Base-by-base conservation (phyloP, 1,140 invertebrate species). In the Drosophila parabipectinata region DNA sequence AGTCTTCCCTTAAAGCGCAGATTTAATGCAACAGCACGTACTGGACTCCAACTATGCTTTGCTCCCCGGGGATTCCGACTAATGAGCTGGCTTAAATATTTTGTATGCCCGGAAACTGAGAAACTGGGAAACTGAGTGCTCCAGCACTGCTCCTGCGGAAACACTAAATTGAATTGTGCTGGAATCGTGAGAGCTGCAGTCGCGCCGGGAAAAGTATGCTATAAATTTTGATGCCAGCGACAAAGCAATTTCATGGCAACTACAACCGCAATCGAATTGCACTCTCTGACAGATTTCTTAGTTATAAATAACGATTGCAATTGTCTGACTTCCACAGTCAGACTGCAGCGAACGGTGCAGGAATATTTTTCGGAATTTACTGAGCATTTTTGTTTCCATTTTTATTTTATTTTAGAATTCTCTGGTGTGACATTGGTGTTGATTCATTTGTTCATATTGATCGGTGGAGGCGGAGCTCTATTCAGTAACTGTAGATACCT, bases 1-100 rank as follows among this genome's bases (percentile, higher is more conserved):
- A 56, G 61, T 48, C 45, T 59, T 12, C 63, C 61, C 59, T 72
- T 77, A 66, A 82, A 78, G 71, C 63, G 12, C 30, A 56, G 64
- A 60, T 57, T 77, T 69, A 61, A 56, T 57, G 72, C 67, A 48
- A 34, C 53, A 66, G 53, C 69, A 81, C 67, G 63, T 74, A 63
- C 45, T 28, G 39, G 9, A 18, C 28, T 53, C 45, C 39, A 21
- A 30, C 48, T 24, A 15, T 21, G 50, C 32, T 56, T 14, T 34
- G 18, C 55, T 59, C 55, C 41, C 45, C 4, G 14, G 66, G 51
- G 18, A 39, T 50, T 45, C 44, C 24, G 45, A 54, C 83, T 83
- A 88, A 88, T 87, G 76, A 88, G 60, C 68, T 71, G 53, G 32
- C 79, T 83, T 67, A 88, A 83, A 72, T 79, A 73, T 83, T 82